phyloP scores from a whole-genome alignment of 2,888 invertebrate species.

The Cyclophora punctaria region DNA sequence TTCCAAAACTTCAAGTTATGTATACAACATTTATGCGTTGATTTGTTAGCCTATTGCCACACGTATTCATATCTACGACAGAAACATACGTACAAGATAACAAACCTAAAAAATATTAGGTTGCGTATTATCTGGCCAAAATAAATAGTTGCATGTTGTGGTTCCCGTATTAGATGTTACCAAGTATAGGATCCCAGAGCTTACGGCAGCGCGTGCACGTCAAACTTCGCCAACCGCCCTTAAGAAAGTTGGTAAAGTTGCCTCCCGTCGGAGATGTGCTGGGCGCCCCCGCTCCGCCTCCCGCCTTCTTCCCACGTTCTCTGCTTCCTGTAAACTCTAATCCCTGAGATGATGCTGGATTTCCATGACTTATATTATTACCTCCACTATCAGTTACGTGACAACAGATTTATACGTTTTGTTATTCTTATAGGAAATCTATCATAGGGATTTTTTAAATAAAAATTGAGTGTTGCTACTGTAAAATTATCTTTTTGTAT shows the following conservation, averaged over 20 bases:
- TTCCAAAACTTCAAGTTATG: too few species aligned
- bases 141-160: slow-evolving; percentile 31
- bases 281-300: slow-evolving; percentile 36
- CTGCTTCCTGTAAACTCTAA: slow-evolving; percentile 68
- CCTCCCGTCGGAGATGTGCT: slow-evolving; percentile 61
- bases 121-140: slow-evolving; percentile 2
- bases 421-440: too few species aligned
- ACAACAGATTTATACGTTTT: slow-evolving; percentile 23
- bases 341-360: slow-evolving; percentile 69
- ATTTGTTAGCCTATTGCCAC: too few species aligned
- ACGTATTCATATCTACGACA: too few species aligned
- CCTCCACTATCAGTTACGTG: slow-evolving; percentile 53
- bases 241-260: slow-evolving; percentile 70
- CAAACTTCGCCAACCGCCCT: slow-evolving; percentile 71
- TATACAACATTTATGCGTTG: too few species aligned
- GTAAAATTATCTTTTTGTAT: too few species aligned
- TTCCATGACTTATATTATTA: slow-evolving; percentile 65
- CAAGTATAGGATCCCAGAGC: slow-evolving; percentile 65
- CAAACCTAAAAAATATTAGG: too few species aligned
- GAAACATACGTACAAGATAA: too few species aligned
- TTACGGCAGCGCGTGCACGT: slow-evolving; percentile 68
- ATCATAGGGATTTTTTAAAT: too few species aligned
- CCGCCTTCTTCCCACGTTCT: slow-evolving; percentile 43
- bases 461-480: too few species aligned
- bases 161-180: slow-evolving; percentile 54